phyloP scores from a whole-genome alignment of 2,797 vertebrate species.

The Hippopotamyrus pictus region DNA sequence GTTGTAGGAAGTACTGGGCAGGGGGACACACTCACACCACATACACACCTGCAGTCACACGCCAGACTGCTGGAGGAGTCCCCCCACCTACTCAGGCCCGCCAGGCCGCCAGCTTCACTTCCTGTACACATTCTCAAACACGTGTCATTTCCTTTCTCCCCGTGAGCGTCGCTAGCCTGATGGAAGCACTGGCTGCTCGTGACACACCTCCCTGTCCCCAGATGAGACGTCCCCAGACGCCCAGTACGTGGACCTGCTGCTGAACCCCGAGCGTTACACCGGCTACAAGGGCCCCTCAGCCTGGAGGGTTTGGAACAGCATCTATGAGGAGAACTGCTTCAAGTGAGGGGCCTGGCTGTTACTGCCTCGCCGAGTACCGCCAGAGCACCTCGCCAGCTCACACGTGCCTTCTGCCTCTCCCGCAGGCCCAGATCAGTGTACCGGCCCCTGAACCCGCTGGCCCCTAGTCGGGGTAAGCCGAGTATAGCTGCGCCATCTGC shows the following conservation, averaged over 20 bases:
- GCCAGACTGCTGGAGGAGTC: background rate
- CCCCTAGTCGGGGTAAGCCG: slow-evolving; percentile 73
- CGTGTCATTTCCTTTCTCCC: background rate
- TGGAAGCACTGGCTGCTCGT: background rate
- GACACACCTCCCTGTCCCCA: slow-evolving; percentile 33
- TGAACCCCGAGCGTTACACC: slow-evolving; percentile 79
- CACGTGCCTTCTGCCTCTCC: slow-evolving; percentile 6
- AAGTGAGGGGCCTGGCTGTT: slow-evolving; percentile 57
- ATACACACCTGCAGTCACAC: background rate
- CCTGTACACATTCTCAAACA: background rate
- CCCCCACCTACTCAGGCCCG: background rate
- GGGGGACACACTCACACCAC: background rate
- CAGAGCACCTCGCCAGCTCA: background rate
- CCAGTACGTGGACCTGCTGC: slow-evolving; percentile 74
- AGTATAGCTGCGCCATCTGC: background rate
- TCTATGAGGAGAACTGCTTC: slow-evolving; percentile 85
- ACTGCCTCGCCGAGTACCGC: background rate
- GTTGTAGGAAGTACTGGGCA: background rate
- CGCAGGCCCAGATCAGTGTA: slow-evolving; percentile 90
- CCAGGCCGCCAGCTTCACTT: background rate
- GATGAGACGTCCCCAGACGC: slow-evolving; percentile 76
- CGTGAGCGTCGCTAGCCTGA: background rate
- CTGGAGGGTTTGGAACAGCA: slow-evolving; percentile 84
- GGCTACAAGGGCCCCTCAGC: slow-evolving; percentile 78
- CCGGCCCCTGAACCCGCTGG: slow-evolving; percentile 87